A percentile compares a stretch with the other conserved stretches of the same genome.
Conservation (phyloP, 1,140 invertebrate species). For the Pseudobourletiella spinata region DNA sequence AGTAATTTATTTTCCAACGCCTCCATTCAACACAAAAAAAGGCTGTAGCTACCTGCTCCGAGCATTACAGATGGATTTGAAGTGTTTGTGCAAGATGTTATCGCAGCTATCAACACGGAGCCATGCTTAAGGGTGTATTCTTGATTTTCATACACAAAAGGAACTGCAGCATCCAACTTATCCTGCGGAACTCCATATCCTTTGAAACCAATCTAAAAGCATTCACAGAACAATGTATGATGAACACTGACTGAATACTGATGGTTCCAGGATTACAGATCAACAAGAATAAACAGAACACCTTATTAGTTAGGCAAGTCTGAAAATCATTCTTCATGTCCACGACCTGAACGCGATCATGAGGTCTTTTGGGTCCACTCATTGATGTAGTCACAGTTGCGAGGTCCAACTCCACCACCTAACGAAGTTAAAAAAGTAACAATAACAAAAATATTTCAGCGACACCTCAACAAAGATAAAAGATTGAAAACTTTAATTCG, state of each 20-base stretch:
- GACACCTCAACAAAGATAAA: no score
- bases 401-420: slow-evolving; percentile 80
- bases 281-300: no score
- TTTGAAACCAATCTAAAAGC: slow-evolving; percentile 77
- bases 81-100: slow-evolving; percentile 97
- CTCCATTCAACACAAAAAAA: not conserved
- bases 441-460: no score
- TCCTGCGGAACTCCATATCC: slow-evolving; percentile 74
- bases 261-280: not conserved
- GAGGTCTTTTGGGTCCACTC: slow-evolving; percentile 92
- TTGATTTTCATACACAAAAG: slow-evolving; percentile 69
- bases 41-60: slow-evolving; percentile 58
- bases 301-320: slow-evolving; percentile 79
- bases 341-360: slow-evolving; percentile 83
- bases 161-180: slow-evolving; percentile 54
- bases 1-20: not conserved
- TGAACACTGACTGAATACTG: not conserved
- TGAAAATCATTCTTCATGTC: slow-evolving; percentile 87
- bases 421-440: slow-evolving; percentile 18
- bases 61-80: slow-evolving; percentile 97
- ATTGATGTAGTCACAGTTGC: slow-evolving; percentile 83
- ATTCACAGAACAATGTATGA: not conserved
- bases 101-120: slow-evolving; percentile 92
- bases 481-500: no score
- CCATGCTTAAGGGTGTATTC: slow-evolving; percentile 82